Evolutionary conservation across 1,140 invertebrate genomes (phyloP), one percentile per base, ranked within the genome.

Genomic region (Drosophila lini): DNA sequence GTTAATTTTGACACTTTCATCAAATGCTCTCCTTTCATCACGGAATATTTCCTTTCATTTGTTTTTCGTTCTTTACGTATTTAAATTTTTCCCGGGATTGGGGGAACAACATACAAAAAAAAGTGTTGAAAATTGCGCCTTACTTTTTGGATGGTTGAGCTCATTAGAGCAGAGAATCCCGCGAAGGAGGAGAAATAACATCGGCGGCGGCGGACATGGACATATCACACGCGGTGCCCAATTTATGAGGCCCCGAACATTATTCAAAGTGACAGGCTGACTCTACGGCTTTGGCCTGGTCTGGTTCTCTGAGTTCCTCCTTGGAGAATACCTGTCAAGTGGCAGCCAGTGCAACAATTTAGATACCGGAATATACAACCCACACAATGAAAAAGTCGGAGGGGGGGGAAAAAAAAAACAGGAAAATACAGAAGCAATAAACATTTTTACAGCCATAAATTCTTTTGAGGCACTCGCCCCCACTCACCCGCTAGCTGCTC

Each of bases 401-500:
- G 44, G 52, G n/a, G 25, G 22, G 56, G 22, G 41, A 36, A 47
- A 47, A 56, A 62, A 76, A 73, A 55, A 64, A 67, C 55, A 77
- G 65, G 58, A 74, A 62, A 83, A 84, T 69, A 83, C 80, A 70
- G 67, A 78, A 78, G 84, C 84, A 80, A 89, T 89, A 89, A 89
- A 89, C 74, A 85, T 84, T 84, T 90, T 89, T 84, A 89, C 79
- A 89, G 78, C 63, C 84, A 89, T 88, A 88, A 88, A 88, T 88
- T 88, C 69, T 78, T 80, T 68, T 70, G 61, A 22, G 74, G 73
- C 78, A 38, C 42, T 50, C 25, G 40, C 68, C n/a, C 16, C 15
- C 59, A 4, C 13, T 40, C 56, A n/a, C 15, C 31, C 22, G 32
- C 15, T 45, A 40, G 22, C 55, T 16, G 22, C 55, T 16, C 47